Evolutionary conservation across 2,113 vertebrate genomes (phyloP), one percentile per base, ranked within the genome.

Genomic region (Phaethornis superciliosus): DNA sequence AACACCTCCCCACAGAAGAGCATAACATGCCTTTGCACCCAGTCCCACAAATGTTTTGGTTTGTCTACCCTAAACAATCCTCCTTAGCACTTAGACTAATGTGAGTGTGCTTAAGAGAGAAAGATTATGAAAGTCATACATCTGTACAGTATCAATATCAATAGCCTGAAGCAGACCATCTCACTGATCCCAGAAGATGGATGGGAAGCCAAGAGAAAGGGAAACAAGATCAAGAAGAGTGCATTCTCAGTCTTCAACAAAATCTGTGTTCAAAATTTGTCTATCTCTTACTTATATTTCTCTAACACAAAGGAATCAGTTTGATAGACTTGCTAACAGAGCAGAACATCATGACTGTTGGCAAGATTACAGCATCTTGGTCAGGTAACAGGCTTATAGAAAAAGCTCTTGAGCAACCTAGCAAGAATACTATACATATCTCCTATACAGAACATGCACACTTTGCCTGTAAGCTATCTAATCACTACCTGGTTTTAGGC

Each of bases 371-470:
- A 42, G 52, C 33, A 68, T 42, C 37, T 55, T 81, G 28, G 58
- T 54, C 56, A n/a, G 20, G 9, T 68, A 71, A 81, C 18, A 56
- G 46, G 35, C 28, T 60, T 15, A 27, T 4, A 13, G 15, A 9
- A 67, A 17, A 40, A 81, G 32, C 14, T 75, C 65, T 54, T 15
- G 33, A 67, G 32, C 33, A 88, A 55, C 18, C 3, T 37, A 71
- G 8, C 9, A 70, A 82, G 35, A 90, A 65, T n/a, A 16, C 12
- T 72, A 22, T 10, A 40, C 8, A 0, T 6, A 44, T 16, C 49
- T 55, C 33, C 35, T 3, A 6, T 2, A 32, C 1, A 87, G 32
- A 84, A 72, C 7, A 60, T 14, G 9, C 3, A 49, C 0, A 0
- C 42, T 81, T 81, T 69, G 22, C 40, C n/a, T 9, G 3, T 46